phyloP scores from a whole-genome alignment of 92 coral and sea anemone genomes.

The Parazoanthus atlanticus region DNA sequence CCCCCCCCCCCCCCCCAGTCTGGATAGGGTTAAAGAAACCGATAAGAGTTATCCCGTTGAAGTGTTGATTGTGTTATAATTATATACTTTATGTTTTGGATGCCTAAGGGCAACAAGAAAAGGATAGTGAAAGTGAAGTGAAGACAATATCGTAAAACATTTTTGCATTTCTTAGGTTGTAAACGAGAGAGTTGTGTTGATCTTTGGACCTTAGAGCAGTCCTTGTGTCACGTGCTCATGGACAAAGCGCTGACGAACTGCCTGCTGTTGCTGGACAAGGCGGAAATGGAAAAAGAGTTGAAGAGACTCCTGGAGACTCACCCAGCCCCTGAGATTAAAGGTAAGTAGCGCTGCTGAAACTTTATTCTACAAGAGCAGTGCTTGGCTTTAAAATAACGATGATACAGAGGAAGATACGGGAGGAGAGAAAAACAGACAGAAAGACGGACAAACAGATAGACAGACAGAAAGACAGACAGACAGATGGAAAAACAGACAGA shows the following conservation, averaged over 20 bases:
- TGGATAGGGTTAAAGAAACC: no score
- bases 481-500: neutral
- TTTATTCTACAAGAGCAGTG: neutral
- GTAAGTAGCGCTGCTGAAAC: conserved; percentile 24
- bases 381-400: no score
- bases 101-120: no score
- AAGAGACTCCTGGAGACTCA: conserved; percentile 66
- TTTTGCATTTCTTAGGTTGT: conserved; percentile 10
- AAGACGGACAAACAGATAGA: no score
- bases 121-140: no score
- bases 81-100: no score
- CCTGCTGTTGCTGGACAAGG: conserved; percentile 88
- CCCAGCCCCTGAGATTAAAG: conserved; percentile 54
- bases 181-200: conserved; percentile 28
- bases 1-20: no score
- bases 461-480: neutral
- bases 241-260: conserved; percentile 96
- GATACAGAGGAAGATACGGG: neutral
- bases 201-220: conserved; percentile 75
- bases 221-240: conserved; percentile 91
- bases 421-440: neutral
- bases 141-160: neutral
- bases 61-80: no score
- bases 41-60: neutral
- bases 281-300: conserved; percentile 85